Percentiles rank a stretch among this genome's conserved stretches.
phyloP scores from a whole-genome alignment of 2,888 invertebrate genomes.

The Apodemia duryi region DNA sequence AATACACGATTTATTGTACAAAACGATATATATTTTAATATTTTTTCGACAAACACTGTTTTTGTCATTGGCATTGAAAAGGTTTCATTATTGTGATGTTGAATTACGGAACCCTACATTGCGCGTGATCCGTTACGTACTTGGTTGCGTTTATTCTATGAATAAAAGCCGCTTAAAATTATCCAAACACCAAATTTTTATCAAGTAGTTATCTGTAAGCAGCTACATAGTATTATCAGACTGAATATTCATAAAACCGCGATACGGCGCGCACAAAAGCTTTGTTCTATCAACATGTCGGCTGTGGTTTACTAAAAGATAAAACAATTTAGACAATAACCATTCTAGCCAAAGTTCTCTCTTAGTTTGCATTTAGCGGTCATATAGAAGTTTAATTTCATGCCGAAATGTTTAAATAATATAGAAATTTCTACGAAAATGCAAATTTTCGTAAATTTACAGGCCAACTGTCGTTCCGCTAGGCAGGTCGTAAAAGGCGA shows the following conservation, averaged over 20 bases:
- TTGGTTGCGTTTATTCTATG: too few species aligned
- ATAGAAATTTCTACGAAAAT: not conserved
- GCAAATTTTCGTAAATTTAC: not conserved
- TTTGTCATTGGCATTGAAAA: too few species aligned
- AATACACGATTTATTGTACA: too few species aligned
- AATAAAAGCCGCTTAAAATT: too few species aligned
- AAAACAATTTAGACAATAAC: slow-evolving; percentile 16
- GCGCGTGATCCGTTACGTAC: too few species aligned
- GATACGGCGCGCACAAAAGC: slow-evolving; percentile 10
- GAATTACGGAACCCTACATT: too few species aligned
- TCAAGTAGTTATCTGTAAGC: not conserved
- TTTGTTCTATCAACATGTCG: slow-evolving; percentile 15
- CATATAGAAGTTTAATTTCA: not conserved
- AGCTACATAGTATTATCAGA: not conserved
- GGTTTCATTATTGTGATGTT: too few species aligned
- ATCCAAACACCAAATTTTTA: too few species aligned
- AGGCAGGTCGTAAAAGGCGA: too few species aligned
- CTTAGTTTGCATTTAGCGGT: slow-evolving; percentile 14
- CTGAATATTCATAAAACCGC: slow-evolving; percentile 11
- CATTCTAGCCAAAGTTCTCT: slow-evolving; percentile 1
- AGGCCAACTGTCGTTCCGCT: too few species aligned
- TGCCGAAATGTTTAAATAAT: not conserved
- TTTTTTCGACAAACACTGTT: too few species aligned
- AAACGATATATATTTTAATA: too few species aligned
- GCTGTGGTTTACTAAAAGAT: slow-evolving; percentile 13